Evolutionary conservation across 2,113 vertebrate species (phyloP).

Genomic region (Brevimyrus niger): DNA sequence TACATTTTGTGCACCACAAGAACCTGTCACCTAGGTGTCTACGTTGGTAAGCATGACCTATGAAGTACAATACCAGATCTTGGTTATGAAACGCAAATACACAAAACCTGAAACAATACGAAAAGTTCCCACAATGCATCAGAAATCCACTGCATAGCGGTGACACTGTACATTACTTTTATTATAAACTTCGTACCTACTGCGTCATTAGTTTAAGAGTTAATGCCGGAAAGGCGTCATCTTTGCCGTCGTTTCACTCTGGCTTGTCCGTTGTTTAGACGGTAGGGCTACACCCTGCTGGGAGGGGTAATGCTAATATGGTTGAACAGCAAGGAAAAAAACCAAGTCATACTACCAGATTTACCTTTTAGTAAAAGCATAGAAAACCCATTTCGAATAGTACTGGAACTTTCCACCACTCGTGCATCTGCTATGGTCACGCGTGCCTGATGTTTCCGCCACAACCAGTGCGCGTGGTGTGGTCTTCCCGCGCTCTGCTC

Average conservation of each 20-base stretch:
- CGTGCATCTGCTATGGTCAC: not conserved
- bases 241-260: not conserved
- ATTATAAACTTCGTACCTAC: not conserved
- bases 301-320: not conserved
- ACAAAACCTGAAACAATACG: not conserved
- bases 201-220: not conserved
- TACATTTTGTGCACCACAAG: not conserved
- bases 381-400: not conserved
- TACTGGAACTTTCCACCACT: not conserved
- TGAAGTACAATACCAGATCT: not conserved
- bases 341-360: not conserved
- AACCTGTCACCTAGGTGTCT: not conserved
- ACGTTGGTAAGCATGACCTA: not conserved
- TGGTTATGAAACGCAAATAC: not conserved
- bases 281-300: not conserved
- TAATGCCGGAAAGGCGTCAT: not conserved
- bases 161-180: not conserved
- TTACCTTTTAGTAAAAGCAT: not conserved
- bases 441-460: not conserved
- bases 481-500: not conserved
- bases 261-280: not conserved
- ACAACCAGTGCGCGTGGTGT: not conserved
- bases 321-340: not conserved
- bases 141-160: not conserved
- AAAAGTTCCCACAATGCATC: not conserved